These are phyloP conservation scores for Misgurnus mizolepis DNA, from an alignment of 2,113 vertebrate genomes.

Conservation along the genomic window DNA sequence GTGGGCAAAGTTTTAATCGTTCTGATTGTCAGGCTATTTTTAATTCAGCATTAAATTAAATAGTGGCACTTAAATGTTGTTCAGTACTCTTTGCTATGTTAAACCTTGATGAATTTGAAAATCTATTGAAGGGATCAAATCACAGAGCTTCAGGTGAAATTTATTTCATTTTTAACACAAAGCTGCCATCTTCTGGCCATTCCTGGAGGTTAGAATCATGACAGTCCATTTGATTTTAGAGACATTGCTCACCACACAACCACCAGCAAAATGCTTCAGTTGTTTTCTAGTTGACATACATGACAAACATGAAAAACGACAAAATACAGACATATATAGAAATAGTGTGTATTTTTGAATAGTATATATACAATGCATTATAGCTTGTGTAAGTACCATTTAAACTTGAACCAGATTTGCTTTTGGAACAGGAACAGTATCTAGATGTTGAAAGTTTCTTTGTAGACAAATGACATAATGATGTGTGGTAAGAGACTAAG, in stretches of 20 bases:
- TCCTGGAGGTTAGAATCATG: not conserved
- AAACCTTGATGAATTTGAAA: not conserved
- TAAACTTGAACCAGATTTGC: not conserved
- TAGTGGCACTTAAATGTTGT: not conserved
- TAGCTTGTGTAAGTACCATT: not conserved
- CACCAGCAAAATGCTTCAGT: not conserved
- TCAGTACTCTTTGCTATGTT: not conserved
- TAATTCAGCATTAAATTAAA: too few species aligned
- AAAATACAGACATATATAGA: not conserved
- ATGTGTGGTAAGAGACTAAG: conserved; percentile 28
- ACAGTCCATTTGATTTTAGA: not conserved
- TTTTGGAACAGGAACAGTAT: not conserved
- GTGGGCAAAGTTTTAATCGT: too few species aligned
- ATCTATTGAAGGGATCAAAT: not conserved
- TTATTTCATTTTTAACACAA: conserved; percentile 45
- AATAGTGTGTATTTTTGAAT: not conserved
- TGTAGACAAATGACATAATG: not conserved
- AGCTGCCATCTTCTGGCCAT: conserved; percentile 57
- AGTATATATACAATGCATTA: not conserved
- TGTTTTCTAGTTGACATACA: not conserved
- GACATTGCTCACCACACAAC: not conserved
- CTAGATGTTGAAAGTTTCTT: conserved; percentile 1
- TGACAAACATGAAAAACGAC: not conserved
- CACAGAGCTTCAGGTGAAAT: too few species aligned
- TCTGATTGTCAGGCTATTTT: not conserved